phyloP scores from a whole-genome alignment of 2,888 invertebrate genomes.

The Marronus borbonicus region DNA sequence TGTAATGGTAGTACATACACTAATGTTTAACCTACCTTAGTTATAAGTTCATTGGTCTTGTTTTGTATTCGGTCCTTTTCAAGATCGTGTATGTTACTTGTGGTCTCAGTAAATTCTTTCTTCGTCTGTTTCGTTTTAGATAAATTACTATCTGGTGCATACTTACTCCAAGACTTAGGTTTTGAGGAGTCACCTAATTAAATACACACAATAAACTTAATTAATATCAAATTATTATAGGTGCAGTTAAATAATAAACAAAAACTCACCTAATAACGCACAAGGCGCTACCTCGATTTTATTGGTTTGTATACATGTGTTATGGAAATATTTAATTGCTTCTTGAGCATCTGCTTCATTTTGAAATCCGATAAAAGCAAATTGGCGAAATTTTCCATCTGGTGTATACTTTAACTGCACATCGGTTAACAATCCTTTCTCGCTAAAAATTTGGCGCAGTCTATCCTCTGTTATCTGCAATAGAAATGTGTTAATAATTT shows the following conservation, averaged over 20 bases:
- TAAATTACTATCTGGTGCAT: constrained; percentile 84
- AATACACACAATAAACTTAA: neutral
- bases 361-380: constrained; percentile 94
- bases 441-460: constrained; percentile 82
- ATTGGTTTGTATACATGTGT: constrained; percentile 87
- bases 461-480: constrained; percentile 85
- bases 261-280: constrained; percentile 74
- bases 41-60: constrained; percentile 78
- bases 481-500: constrained; percentile 52
- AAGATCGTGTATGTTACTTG: constrained; percentile 59
- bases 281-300: constrained; percentile 86
- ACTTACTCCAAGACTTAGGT: constrained; percentile 95
- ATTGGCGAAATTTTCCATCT: constrained; percentile 93
- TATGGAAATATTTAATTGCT: constrained; percentile 86
- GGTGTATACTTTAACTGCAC: constrained; percentile 93
- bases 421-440: constrained; percentile 92
- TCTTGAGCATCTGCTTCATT: constrained; percentile 83
- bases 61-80: constrained; percentile 59
- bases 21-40: constrained; percentile 72
- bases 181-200: constrained; percentile 76
- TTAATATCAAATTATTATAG: neutral
- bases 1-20: constrained; percentile 32
- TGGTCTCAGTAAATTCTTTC: constrained; percentile 55
- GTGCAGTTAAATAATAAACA: neutral
- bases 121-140: constrained; percentile 74